phyloP scores from a whole-genome alignment of 2,113 vertebrate species.

The Cavia porcellus region DNA sequence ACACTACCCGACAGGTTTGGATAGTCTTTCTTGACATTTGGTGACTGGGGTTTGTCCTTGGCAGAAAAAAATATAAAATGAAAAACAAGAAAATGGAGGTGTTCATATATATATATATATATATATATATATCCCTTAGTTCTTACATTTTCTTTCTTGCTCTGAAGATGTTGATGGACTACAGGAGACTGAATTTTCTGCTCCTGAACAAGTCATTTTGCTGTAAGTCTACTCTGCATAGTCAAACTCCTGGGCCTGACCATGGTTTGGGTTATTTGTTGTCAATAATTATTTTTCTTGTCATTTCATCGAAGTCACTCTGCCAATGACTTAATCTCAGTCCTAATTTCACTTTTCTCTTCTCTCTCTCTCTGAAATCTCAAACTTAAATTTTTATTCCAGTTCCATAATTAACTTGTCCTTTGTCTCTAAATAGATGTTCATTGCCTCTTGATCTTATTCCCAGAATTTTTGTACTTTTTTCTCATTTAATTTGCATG shows the following conservation, averaged over 20 bases:
- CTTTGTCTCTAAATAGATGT: slow-evolving; percentile 6
- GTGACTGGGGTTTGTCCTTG: neutral
- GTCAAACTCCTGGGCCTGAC: neutral
- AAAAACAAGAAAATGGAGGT: neutral
- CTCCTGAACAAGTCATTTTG: neutral
- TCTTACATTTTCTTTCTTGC: neutral
- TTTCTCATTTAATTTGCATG: neutral
- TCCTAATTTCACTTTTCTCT: neutral
- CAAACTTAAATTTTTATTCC: neutral
- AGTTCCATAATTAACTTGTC: neutral
- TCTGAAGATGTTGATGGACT: neutral
- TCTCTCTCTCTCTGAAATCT: neutral
- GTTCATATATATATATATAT: no score
- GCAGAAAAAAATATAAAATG: neutral
- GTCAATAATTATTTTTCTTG: neutral
- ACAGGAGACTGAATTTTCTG: neutral
- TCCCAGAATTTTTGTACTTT: neutral
- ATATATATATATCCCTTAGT: neutral
- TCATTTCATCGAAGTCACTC: neutral
- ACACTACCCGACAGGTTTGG: neutral
- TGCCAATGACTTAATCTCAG: neutral
- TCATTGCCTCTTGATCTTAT: slow-evolving; percentile 2
- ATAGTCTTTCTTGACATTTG: neutral
- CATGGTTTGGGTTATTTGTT: neutral
- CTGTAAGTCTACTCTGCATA: neutral